A percentile compares a stretch with the other conserved stretches of the same genome.
These are phyloP conservation scores for Parnassius smintheus DNA, from an alignment of 2,888 invertebrate genomes.

Conservation along the genomic window DNA sequence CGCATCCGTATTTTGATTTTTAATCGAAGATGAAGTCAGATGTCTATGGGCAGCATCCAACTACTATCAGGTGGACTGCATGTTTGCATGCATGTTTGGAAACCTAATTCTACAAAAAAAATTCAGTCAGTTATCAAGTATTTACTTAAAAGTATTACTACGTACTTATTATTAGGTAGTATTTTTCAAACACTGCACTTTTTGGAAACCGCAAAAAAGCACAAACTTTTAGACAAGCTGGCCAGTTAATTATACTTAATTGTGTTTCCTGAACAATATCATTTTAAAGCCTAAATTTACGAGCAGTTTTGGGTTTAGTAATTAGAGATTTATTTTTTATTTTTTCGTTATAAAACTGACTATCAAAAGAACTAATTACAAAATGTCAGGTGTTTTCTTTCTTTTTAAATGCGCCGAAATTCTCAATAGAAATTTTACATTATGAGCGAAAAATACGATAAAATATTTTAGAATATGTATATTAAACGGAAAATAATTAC, in stretches of 20 bases:
- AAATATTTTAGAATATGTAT: too few species aligned
- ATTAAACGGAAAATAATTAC: too few species aligned
- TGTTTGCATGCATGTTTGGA: background rate
- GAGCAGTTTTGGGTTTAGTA: constrained; percentile 5
- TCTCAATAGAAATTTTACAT: too few species aligned
- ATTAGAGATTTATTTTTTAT: constrained; percentile 4
- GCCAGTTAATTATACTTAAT: constrained; percentile 17
- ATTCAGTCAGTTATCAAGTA: too few species aligned
- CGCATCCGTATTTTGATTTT: too few species aligned
- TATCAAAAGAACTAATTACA: constrained; percentile 12
- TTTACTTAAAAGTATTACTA: background rate
- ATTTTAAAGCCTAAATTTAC: constrained; percentile 5
- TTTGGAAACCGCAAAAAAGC: constrained; percentile 11
- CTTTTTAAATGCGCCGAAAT: background rate
- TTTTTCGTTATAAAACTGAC: constrained; percentile 6
- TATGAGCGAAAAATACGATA: too few species aligned
- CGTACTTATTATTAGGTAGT: too few species aligned
- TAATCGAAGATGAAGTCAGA: too few species aligned
- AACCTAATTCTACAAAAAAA: background rate
- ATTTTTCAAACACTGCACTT: constrained; percentile 4
- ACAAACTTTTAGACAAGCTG: background rate
- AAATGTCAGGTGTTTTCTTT: constrained; percentile 7
- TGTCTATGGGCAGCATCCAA: too few species aligned
- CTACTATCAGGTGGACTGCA: background rate
- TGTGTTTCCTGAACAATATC: constrained; percentile 1